Conservation (phyloP, 2,113 vertebrate species). For the Phalacrocorax pelagicus region DNA sequence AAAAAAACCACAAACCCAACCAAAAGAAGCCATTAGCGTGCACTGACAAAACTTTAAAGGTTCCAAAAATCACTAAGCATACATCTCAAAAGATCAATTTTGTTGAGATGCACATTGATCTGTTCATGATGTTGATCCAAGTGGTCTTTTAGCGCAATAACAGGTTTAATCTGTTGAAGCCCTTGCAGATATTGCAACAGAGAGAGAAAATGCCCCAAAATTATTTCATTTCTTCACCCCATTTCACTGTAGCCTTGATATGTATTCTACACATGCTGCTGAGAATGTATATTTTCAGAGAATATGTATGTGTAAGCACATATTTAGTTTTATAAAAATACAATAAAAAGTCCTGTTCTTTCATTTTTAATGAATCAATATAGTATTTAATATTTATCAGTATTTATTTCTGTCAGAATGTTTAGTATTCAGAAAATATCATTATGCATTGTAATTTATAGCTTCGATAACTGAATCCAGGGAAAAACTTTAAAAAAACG, state of each 20-base stretch:
- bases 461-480: neutral
- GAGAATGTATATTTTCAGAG: neutral
- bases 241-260: neutral
- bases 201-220: neutral
- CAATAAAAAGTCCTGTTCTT: neutral
- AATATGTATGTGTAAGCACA: neutral
- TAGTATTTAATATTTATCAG: neutral
- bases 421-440: neutral
- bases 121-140: neutral
- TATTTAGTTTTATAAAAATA: neutral
- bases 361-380: neutral
- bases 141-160: neutral
- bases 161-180: neutral
- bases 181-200: neutral
- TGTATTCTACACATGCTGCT: neutral
- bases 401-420: neutral
- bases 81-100: neutral
- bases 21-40: neutral
- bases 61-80: neutral
- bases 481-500: neutral
- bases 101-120: neutral
- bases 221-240: neutral
- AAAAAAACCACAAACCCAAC: neutral
- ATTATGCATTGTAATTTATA: neutral
- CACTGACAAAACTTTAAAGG: neutral